Percentiles rank a stretch among this genome's conserved stretches.
These are phyloP conservation scores for Seriola rivoliana DNA, from an alignment of 2,113 vertebrate genomes.

Conservation along the genomic window DNA sequence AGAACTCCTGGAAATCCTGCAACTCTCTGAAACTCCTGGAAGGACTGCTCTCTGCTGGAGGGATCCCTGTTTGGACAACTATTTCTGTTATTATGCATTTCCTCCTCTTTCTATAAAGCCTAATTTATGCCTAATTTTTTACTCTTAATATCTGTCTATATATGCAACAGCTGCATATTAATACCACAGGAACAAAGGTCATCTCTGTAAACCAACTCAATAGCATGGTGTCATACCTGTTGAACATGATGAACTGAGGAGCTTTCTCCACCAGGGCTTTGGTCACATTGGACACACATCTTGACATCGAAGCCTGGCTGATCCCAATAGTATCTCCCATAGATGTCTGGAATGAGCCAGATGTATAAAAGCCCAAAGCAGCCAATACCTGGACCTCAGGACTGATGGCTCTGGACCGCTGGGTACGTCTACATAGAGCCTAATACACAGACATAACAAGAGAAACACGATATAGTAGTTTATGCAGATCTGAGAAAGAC, in stretches of 20 bases:
- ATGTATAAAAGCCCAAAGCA: conserved; percentile 97
- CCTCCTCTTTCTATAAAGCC: background rate
- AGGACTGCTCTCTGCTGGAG: conserved; percentile 85
- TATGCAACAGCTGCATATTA: too few species aligned
- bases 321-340: conserved; percentile 98
- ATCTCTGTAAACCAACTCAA: too few species aligned
- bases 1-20: conserved; percentile 93
- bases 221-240: background rate
- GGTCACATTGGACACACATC: conserved; percentile 96
- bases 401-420: conserved; percentile 95
- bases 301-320: conserved; percentile 98
- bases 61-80: conserved; percentile 82
- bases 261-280: conserved; percentile 94
- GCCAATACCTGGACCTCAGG: conserved; percentile 97
- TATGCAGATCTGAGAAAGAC: background rate
- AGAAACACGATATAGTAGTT: background rate
- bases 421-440: conserved; percentile 90
- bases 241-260: conserved; percentile 88
- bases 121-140: background rate
- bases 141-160: background rate
- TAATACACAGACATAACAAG: conserved; percentile 8
- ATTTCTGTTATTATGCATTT: background rate
- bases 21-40: conserved; percentile 91
- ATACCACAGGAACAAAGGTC: too few species aligned
- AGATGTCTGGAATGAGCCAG: conserved; percentile 95